Evolutionary conservation across 2,888 invertebrate species (phyloP), one percentile per base, ranked within the genome.

Genomic region (Balanococcus diminutus): DNA sequence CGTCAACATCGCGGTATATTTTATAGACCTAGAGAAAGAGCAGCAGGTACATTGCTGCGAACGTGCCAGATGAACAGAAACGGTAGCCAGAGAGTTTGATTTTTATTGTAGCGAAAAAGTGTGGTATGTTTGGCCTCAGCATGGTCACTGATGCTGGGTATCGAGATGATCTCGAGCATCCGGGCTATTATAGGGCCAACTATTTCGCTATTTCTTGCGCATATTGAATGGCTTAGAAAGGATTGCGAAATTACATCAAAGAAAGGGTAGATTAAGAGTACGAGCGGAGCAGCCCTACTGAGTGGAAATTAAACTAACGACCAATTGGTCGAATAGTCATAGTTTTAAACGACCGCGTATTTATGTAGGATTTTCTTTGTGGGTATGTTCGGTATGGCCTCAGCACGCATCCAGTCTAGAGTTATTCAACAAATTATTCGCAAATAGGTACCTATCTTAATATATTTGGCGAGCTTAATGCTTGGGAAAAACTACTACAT

Each of bases 261-360:
- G n/a, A n/a, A 22, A 22, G 75, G 75, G 19, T 79, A 79, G 75
- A 32, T 79, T 79, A 32, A 6, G 19, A 9, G 6, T 11, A 22
- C 56, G 22, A 5, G n/a, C 4, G n/a, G n/a, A 56, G 56, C 1
- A 22, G 56, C 22, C 75, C 75, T 4, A 19, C 19, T 6, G 36
- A 72, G 36, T 36, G 25, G 36, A 79, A 79, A 36, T 79, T 79
- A 79, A 67, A 67, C 67, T 79, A 79, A 79, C 75, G 75, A 79
- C 75, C 75, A 79, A 79, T 79, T 79, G 75, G 75, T 19, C 75
- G 32, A 79, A 72, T 22, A 16, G 31, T 72, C 31, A 31, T 79
- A 79, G 36, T 79, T 79, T 79, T 6, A 31, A 79, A 79, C 75
- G 28, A 79, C 36, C 19, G 36, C 36, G 72, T 72, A n/a, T n/a